Percentiles rank a stretch among this genome's conserved stretches.
Conservation (phyloP, 2,888 invertebrate genomes). For the Drosophila longiperda region DNA sequence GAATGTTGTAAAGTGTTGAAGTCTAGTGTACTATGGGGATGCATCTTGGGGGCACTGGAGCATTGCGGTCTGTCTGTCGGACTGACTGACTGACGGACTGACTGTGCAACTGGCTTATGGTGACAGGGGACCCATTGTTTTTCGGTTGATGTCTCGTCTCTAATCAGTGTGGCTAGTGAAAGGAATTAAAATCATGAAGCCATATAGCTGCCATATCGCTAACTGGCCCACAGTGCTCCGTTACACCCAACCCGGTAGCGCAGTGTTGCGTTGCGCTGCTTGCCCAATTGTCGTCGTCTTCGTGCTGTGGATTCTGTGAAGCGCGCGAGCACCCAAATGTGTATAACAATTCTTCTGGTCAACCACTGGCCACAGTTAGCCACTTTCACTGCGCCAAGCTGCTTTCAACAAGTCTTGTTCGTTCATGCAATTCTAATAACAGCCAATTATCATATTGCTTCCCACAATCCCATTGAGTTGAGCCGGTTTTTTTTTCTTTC, state of each 20-base stretch:
- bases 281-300: slow-evolving; percentile 49
- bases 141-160: slow-evolving; percentile 49
- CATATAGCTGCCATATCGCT: slow-evolving; percentile 72
- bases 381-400: slow-evolving; percentile 68
- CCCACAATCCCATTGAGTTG: slow-evolving; percentile 44
- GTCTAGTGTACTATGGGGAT: slow-evolving; percentile 24
- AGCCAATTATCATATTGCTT: slow-evolving; percentile 63
- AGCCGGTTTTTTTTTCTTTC: slow-evolving; percentile 45
- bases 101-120: slow-evolving; percentile 30
- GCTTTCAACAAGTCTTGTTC: slow-evolving; percentile 51
- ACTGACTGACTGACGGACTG: slow-evolving; percentile 7
- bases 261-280: slow-evolving; percentile 67
- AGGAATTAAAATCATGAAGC: slow-evolving; percentile 72
- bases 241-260: slow-evolving; percentile 80
- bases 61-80: slow-evolving; percentile 49
- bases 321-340: slow-evolving; percentile 17
- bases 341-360: slow-evolving; percentile 37
- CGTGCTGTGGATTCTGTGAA: slow-evolving; percentile 41
- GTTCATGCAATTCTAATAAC: slow-evolving; percentile 72
- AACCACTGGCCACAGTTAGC: slow-evolving; percentile 3
- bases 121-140: slow-evolving; percentile 54
- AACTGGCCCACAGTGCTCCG: slow-evolving; percentile 62
- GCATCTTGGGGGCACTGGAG: slow-evolving; percentile 63
- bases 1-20: slow-evolving; percentile 13
- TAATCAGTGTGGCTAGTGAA: slow-evolving; percentile 76